Base-by-base conservation (phyloP, 53 echinoderm and acorn worm species). In the Glandiceps talaboti region DNA sequence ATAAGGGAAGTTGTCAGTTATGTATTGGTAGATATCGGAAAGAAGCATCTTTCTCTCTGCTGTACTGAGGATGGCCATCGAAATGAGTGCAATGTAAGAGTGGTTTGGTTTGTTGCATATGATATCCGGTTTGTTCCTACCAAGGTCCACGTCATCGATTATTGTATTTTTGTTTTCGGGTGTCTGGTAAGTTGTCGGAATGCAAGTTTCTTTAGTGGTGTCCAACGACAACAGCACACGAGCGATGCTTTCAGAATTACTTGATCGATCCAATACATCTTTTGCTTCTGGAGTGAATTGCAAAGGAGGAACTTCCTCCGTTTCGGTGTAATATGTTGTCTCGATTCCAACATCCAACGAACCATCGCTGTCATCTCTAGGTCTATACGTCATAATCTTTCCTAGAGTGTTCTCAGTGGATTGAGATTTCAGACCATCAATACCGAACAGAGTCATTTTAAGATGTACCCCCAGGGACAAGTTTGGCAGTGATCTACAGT, bases 21-120 rank as follows among this genome's bases (percentile, higher is more conserved):
- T 97, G 79, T 78, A 97, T 76, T 93, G 89, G 83, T 97, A 97
- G 81, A 97, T 97, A 77, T 97, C 97, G 74, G 89, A 91, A 14
- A 97, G 88, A 28, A 93, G 84, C 27, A 97, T 87, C 0, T 89
- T 82, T 33, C 89, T 87, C 31, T 87, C 82, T 1, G 83, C 45
- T 0, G 91, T 88, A 81, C 86, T 74, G 33, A 93, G 78, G 33
- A 97, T 91, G 27, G 97, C 97, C 93, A 90, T 97, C 74, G 93
- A 90, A 75, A 97, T 97, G 73, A 97, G 79, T 14, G 93, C 89
- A 31, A 93, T 97, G 81, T 93, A 97, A 12, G 97, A 97, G 78
- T 91, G 91, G 31, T 87, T 84, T 74, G 97, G 97, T 31, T 96
- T 96, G 73, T 88, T 86, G n/a, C 20, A 45, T 45, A 6, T 6